Evolutionary conservation across 2,888 invertebrate species (phyloP), one percentile per base, ranked within the genome.

Genomic region (Malacosoma neustria): DNA sequence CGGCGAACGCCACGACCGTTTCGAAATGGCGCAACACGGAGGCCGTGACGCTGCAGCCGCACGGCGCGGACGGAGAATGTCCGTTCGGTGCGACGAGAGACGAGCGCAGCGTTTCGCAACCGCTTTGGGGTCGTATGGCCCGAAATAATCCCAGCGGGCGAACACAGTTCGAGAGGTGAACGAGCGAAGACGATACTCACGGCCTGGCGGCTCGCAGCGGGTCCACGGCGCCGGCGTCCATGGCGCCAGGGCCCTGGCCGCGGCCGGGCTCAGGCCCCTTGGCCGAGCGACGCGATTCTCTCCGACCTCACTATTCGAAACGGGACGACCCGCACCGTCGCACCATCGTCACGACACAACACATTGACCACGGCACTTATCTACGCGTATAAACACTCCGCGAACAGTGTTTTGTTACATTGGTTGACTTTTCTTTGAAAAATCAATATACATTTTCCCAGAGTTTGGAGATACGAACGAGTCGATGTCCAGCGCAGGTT

Each of bases 401-500:
- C 82, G 80, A 70, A 76, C 70, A 72, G 76, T 85, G 86, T 86
- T 86, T 85, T 84, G 84, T 85, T 85, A 86, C 86, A 84, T 85
- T 69, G 76, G 84, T 79, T 80, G 82, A 86, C 81, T 86, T 86
- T 85, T 85, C 86, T 85, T 84, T 85, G 85, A 87, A 87, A 87
- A 87, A 87, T 87, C 87, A 86, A 87, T 87, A 87, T 81, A 85
- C 87, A 87, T 87, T 86, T 87, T 85, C 84, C 79, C 80, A 76
- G 80, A 80, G 81, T 84, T 75, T 73, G 67, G 80, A 75, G 68
- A 75, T 77, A 81, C 76, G 79, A 79, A 81, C 85, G 87, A 85
- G 86, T 87, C 85, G 87, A 86, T 85, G 87, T 86, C 87, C 87
- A 87, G 87, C 87, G 87, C 87, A 86, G 86, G 82, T 85, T 84